phyloP scores from a whole-genome alignment of 1,140 invertebrate species.

The Eciton burchellii region DNA sequence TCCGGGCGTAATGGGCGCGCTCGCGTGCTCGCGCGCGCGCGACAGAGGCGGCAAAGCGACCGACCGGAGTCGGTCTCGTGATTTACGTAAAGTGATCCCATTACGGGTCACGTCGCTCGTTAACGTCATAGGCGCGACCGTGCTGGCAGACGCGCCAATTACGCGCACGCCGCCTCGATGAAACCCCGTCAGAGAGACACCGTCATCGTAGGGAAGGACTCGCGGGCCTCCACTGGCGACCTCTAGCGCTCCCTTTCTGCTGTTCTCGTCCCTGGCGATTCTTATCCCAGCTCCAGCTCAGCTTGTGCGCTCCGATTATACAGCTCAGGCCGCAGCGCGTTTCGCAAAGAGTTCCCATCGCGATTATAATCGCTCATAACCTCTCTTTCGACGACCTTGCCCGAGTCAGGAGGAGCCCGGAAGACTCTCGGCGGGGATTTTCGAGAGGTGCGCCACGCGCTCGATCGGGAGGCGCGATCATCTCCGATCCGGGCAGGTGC shows the following conservation, averaged over 20 bases:
- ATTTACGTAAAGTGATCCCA: slow-evolving; percentile 80
- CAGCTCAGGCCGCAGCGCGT: not conserved
- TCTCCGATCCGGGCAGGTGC: slow-evolving; percentile 35
- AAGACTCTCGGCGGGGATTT: slow-evolving; percentile 34
- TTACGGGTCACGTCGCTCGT: slow-evolving; percentile 75
- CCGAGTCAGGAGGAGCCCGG: not conserved
- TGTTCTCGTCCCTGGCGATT: not conserved
- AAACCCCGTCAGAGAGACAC: slow-evolving; percentile 24
- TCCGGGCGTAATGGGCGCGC: slow-evolving; percentile 68
- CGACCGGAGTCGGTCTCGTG: slow-evolving; percentile 66
- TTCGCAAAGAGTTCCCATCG: not conserved
- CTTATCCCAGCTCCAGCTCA: too few relatives aligned
- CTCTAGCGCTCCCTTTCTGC: not conserved
- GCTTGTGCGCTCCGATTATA: too few relatives aligned
- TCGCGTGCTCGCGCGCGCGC: slow-evolving; percentile 53
- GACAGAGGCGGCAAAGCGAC: slow-evolving; percentile 25
- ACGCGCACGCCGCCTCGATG: slow-evolving; percentile 17
- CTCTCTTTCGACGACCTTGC: not conserved
- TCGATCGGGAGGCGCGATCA: slow-evolving; percentile 57
- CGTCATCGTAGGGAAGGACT: not conserved
- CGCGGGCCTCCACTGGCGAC: not conserved
- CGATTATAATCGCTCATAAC: not conserved
- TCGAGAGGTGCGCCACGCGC: slow-evolving; percentile 38
- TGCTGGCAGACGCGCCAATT: slow-evolving; percentile 17
- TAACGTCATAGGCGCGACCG: slow-evolving; percentile 66